A percentile compares a stretch with the other conserved stretches of the same genome.
phyloP scores from a whole-genome alignment of 2,888 invertebrate genomes.

The Coelinius sp. region DNA sequence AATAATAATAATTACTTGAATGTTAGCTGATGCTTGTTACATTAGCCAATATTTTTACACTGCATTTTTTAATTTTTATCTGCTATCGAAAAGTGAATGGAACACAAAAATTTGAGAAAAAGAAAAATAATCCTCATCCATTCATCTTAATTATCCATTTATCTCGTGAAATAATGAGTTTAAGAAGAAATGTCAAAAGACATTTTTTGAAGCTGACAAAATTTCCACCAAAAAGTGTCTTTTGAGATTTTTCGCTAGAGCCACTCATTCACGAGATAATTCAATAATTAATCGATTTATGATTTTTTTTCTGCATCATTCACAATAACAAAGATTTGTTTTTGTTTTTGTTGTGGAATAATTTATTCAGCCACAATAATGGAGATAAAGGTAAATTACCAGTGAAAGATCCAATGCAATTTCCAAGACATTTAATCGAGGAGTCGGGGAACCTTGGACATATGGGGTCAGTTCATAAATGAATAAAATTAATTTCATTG shows the following conservation, averaged over 20 bases:
- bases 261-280: no score
- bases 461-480: constrained; percentile 66
- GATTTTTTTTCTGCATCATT: no score
- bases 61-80: constrained; percentile 40
- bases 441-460: constrained; percentile 66
- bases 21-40: constrained; percentile 26
- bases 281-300: no score
- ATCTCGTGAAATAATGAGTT: no score
- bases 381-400: constrained; percentile 64
- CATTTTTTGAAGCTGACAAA: no score
- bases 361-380: constrained; percentile 59
- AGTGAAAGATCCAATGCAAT: constrained; percentile 63
- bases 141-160: no score
- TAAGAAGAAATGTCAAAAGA: no score
- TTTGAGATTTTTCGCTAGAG: no score
- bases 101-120: neutral
- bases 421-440: constrained; percentile 50
- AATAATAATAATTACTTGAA: constrained; percentile 13
- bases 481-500: constrained; percentile 28
- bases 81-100: constrained; percentile 30
- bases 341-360: constrained; percentile 32
- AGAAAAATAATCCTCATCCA: neutral
- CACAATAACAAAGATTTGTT: neutral
- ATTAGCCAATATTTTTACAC: constrained; percentile 39
- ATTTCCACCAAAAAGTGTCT: no score